Base-by-base conservation (phyloP, 2,113 vertebrate genomes). In the Limanda limanda region DNA sequence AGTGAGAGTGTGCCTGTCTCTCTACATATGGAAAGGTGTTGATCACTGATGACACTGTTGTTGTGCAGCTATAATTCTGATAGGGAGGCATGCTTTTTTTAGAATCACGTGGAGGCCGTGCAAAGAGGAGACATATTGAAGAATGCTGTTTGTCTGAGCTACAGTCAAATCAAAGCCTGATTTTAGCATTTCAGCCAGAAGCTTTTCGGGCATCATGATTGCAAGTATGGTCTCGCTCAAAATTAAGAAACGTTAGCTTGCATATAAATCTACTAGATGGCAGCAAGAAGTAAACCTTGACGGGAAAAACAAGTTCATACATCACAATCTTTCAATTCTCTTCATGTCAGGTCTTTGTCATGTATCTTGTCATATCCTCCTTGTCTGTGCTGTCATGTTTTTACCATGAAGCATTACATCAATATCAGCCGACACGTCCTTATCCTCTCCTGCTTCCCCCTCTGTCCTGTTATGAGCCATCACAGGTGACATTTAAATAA, bases 21-120 rank as follows among this genome's bases (percentile, higher is more conserved):
- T 87, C 82, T 79, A 68, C 76, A 84, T 90, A 71, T 73, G 68
- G 75, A 86, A 84, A 85, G 79, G 76, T 89, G 92, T 93, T 93
- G 90, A 94, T 94, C 91, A 93, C 79, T 25, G 59, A 71, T 89
- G 87, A 87, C 91, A 93, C 79, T 84, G 84, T 75, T 75, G 42
- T 31, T 60, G 81, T 68, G 55, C 84, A 89, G 86, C 85, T 90
- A 86, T 87, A 88, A 90, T 84, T 86, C 71, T 90, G 84, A 89
- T 88, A 74, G 82, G 83, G 63, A 88, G 84, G 79, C 82, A 71
- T 88, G 78, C 78, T 79, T 86, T 84, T 90, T 83, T 83, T 51
- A 82, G 89, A 91, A 90, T 76, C 57, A 82, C 78, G 60, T 88
- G 85, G 81, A 64, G 83, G 74, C 71, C 82, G 65, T 81, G 78